These are phyloP conservation scores for Tyto alba DNA, from an alignment of 2,113 vertebrate species.

Conservation along the genomic window DNA sequence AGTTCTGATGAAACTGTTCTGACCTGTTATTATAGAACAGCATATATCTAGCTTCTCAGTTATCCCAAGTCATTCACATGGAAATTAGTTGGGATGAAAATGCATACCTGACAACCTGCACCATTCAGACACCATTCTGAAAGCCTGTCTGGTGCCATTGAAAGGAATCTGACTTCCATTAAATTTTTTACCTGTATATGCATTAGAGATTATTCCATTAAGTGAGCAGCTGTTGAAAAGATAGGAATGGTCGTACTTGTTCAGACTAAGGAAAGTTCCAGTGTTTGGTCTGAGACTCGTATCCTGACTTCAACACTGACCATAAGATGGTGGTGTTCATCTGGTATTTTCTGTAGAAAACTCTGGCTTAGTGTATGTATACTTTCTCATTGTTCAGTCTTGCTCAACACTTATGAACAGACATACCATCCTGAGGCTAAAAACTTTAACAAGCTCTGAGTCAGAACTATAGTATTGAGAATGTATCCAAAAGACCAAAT, in stretches of 20 bases:
- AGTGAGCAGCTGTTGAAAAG: neutral
- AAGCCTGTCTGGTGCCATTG: neutral
- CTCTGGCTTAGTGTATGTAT: neutral
- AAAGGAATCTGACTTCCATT: neutral
- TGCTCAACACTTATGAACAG: neutral
- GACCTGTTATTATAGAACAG: rapidly evolving
- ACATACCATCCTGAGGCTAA: neutral
- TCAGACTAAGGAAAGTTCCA: neutral
- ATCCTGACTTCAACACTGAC: neutral
- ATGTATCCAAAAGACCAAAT: neutral
- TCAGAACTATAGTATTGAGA: neutral
- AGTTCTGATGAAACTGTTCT: neutral
- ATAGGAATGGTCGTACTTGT: neutral
- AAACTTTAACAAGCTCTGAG: neutral
- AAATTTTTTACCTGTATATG: neutral
- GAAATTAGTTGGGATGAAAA: neutral
- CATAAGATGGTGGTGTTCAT: neutral
- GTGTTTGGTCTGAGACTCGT: no score
- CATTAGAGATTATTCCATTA: neutral
- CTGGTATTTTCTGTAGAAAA: neutral
- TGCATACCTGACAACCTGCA: neutral
- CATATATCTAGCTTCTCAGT: neutral
- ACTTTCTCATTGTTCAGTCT: neutral
- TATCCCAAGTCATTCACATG: neutral
- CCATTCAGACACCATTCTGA: neutral